phyloP scores from a whole-genome alignment of 1,140 invertebrate genomes.

The Drosophila virilis region DNA sequence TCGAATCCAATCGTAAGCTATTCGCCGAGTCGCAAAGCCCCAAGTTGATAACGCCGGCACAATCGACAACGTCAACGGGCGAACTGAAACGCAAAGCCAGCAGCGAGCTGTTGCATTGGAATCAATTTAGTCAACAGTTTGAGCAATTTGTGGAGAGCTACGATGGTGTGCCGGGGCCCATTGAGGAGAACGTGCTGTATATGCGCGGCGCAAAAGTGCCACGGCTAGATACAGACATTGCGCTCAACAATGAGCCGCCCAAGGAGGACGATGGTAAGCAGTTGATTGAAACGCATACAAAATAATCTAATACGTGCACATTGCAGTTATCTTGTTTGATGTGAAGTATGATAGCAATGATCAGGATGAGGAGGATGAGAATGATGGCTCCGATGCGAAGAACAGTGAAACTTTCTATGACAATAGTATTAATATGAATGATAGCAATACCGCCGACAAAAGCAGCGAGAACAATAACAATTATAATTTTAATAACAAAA shows the following conservation, averaged over 20 bases:
- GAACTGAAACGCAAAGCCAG: slow-evolving; percentile 72
- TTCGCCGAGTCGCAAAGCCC: slow-evolving; percentile 54
- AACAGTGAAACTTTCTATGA: slow-evolving; percentile 76
- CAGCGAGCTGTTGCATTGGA: slow-evolving; percentile 61
- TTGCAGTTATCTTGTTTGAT: slow-evolving; percentile 67
- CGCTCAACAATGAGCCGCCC: slow-evolving; percentile 40
- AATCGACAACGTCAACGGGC: slow-evolving; percentile 30
- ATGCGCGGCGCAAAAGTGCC: slow-evolving; percentile 70
- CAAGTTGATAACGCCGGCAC: slow-evolving; percentile 22
- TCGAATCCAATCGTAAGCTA: slow-evolving; percentile 65
- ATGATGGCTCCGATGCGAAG: slow-evolving; percentile 73
- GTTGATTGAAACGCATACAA: neutral
- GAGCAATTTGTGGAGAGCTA: slow-evolving; percentile 70
- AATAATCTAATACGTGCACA: neutral
- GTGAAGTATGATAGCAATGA: slow-evolving; percentile 73
- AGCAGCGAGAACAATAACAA: slow-evolving; percentile 66
- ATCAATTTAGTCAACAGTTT: slow-evolving; percentile 73
- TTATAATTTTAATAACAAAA: slow-evolving; percentile 74
- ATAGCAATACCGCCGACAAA: slow-evolving; percentile 15
- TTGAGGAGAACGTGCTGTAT: slow-evolving; percentile 71
- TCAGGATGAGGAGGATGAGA: slow-evolving; percentile 69
- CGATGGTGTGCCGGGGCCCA: slow-evolving; percentile 56
- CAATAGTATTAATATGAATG: slow-evolving; percentile 66
- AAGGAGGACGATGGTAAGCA: slow-evolving; percentile 64
- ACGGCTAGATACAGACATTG: slow-evolving; percentile 50